Evolutionary conservation across 2,797 vertebrate species (phyloP), one percentile per base, ranked within the genome.

Genomic region (Meriones psammophilus): DNA sequence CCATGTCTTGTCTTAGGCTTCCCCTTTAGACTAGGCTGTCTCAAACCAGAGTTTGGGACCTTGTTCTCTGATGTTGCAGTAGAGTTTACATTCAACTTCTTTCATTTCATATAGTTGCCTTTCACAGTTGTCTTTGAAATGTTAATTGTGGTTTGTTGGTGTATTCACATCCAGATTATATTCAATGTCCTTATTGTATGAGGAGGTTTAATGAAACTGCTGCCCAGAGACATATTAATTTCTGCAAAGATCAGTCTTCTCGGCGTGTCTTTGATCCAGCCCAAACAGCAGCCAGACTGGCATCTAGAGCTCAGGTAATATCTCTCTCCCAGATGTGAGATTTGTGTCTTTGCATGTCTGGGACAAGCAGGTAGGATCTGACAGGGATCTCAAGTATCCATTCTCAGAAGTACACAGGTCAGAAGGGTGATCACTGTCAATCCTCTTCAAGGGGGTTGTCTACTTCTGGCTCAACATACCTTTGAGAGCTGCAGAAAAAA

Each of bases 151-250:
- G 56, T 71, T 76, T 66, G 28, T 96, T 98, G n/a, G 91, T 85
- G 15, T n/a, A 15, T 83, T 94, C 62, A 36, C 33, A 66, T 74
- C 58, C 90, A 98, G 98, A 97, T 94, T 97, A 97, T 30, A 95
- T 97, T 69, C 97, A 97, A n/a, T 97, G 94, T 26, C 98, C 98
- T 0, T 97, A 97, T 80, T 98, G 97, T 89, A 98, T 96, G 92
- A 95, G 87, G 68, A 98, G 95, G 22, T 98, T 98, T 96, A 97
- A 98, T 42, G 97, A 98, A 94, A 94, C 96, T 1, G 97, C 97
- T 68, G 98, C 92, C 62, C 30, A 56, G 42, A 96, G 94, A 60
- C 97, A 98, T 76, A 96, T 97, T 24, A 98, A 97, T 71, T 98
- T 98, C 89, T 96, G 97, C 93, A 97, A 98, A 96, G 97, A 97